Conservation (phyloP, 2,113 vertebrate species). For the Crotophaga sulcirostris region DNA sequence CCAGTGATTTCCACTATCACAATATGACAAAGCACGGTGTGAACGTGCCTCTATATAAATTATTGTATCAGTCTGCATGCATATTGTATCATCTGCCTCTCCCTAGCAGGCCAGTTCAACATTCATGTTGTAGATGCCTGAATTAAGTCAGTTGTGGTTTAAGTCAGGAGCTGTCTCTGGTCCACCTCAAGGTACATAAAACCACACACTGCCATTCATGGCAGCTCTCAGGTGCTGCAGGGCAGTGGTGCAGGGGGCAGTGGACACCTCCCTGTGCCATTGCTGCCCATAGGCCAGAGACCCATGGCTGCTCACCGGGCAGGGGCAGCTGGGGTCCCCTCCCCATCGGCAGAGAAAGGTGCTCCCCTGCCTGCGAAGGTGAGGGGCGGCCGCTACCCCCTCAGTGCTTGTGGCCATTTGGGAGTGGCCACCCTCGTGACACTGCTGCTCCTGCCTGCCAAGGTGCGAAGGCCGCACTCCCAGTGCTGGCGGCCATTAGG, state of each 20-base stretch:
- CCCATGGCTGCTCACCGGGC: not conserved
- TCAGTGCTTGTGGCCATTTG: too few relatives aligned
- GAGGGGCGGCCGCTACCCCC: not conserved
- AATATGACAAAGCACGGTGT: rapidly evolving
- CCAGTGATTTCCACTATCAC: not conserved
- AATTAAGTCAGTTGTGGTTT: not conserved
- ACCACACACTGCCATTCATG: rapidly evolving
- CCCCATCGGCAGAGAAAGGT: not conserved
- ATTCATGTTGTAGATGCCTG: rapidly evolving
- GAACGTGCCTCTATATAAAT: not conserved
- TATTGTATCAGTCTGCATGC: not conserved
- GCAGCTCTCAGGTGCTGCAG: not conserved
- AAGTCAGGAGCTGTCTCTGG: not conserved
- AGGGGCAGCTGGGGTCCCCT: rapidly evolving
- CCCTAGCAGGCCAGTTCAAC: not conserved
- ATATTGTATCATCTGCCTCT: not conserved
- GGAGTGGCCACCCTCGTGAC: too few relatives aligned
- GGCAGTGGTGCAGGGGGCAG: too few relatives aligned
- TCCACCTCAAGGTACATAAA: too few relatives aligned
- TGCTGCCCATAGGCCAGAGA: not conserved
- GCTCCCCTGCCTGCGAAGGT: too few relatives aligned
- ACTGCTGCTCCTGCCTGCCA: too few relatives aligned
- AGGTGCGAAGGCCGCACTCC: too few relatives aligned
- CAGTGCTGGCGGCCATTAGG: too few relatives aligned
- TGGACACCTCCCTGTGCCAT: rapidly evolving